Evolutionary conservation across 2,888 invertebrate species (phyloP).

Genomic region (Nymphalis c-album): DNA sequence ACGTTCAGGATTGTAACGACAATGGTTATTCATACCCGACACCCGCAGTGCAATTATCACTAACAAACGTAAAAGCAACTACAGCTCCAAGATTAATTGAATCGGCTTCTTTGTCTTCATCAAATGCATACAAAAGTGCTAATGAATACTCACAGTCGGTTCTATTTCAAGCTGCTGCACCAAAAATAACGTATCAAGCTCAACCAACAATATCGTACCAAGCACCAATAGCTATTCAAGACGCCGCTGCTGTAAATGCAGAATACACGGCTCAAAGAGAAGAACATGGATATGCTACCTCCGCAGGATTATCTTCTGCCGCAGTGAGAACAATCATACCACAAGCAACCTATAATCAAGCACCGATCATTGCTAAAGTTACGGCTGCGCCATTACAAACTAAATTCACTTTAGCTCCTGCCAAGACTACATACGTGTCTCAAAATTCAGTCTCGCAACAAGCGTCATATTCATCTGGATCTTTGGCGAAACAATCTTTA

Average conservation of each 20-base stretch:
- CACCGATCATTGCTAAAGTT: conserved; percentile 77
- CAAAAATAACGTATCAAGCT: conserved; percentile 52
- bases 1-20: conserved; percentile 56
- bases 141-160: conserved; percentile 45
- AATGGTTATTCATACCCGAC: conserved; percentile 80
- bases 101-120: conserved; percentile 45
- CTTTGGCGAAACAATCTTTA: conserved; percentile 70
- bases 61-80: conserved; percentile 57
- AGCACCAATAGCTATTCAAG: conserved; percentile 55
- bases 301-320: conserved; percentile 74
- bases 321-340: conserved; percentile 65
- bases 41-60: conserved; percentile 78
- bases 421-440: conserved; percentile 58
- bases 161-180: conserved; percentile 43
- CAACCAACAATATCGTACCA: conserved; percentile 44
- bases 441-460: conserved; percentile 65
- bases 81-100: conserved; percentile 42
- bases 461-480: conserved; percentile 54
- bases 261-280: conserved; percentile 58
- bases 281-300: conserved; percentile 79
- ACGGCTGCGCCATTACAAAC: conserved; percentile 74
- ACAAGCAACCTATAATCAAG: conserved; percentile 72
- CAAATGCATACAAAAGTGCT: conserved; percentile 34
- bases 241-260: conserved; percentile 50
- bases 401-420: conserved; percentile 60